Evolutionary conservation across 2,888 invertebrate species (phyloP).

Genomic region (Cepaea hortensis): DNA sequence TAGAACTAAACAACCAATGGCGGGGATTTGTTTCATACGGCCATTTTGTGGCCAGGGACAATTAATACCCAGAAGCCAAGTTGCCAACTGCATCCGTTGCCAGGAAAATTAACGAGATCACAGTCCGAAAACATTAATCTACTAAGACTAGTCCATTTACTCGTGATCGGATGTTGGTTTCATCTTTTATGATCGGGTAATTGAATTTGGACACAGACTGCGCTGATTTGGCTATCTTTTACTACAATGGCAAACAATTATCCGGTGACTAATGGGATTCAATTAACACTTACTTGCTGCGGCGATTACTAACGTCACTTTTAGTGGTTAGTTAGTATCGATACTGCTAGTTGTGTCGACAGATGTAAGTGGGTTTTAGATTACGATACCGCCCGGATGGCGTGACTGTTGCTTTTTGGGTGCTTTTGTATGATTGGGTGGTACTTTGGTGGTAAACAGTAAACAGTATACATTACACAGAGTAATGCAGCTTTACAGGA

Average conservation of each 20-base stretch:
- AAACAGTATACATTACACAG: no score
- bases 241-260: no score
- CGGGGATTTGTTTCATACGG: no score
- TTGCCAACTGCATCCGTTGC: conserved; percentile 10
- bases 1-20: no score
- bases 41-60: no score
- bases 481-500: no score
- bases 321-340: not conserved
- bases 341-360: not conserved
- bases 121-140: not conserved
- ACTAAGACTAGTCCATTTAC: conserved; percentile 7
- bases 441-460: no score
- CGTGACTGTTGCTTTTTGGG: no score
- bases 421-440: no score
- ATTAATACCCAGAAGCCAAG: not conserved
- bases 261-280: not conserved
- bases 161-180: not conserved
- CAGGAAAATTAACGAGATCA: not conserved
- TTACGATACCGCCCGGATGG: no score
- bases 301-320: no score
- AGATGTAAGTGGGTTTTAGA: no score
- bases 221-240: not conserved
- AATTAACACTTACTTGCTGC: not conserved
- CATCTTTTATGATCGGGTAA: conserved; percentile 6
- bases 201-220: not conserved